Evolutionary conservation across 2,888 invertebrate genomes (phyloP).

Genomic region (Scrobipalpa costella): DNA sequence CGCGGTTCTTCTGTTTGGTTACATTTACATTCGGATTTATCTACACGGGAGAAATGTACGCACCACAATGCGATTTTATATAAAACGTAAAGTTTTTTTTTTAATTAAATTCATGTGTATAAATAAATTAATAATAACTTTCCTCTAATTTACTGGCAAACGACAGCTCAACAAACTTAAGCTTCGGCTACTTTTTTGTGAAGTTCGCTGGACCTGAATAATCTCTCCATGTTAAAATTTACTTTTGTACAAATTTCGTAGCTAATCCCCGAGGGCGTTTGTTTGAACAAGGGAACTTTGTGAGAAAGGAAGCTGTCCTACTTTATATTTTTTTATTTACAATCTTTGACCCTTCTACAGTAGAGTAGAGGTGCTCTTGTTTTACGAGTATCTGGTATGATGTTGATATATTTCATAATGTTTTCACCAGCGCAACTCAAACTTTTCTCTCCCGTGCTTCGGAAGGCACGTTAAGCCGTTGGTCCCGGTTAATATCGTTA

Average conservation of each 20-base stretch:
- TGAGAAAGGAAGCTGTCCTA: constrained; percentile 37
- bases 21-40: neutral
- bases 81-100: neutral
- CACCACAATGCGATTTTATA: neutral
- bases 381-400: too few relatives aligned
- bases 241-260: constrained; percentile 27
- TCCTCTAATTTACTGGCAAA: neutral
- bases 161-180: neutral
- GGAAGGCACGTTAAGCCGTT: too few relatives aligned
- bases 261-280: constrained; percentile 38
- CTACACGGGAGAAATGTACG: neutral
- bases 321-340: neutral
- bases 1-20: neutral
- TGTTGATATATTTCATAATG: too few relatives aligned
- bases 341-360: constrained; percentile 3
- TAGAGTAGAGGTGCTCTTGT: neutral
- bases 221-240: constrained; percentile 6
- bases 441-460: too few relatives aligned
- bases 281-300: constrained; percentile 41
- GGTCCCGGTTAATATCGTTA: too few relatives aligned
- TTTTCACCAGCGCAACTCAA: too few relatives aligned
- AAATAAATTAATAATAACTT: neutral
- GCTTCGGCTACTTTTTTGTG: constrained; percentile 11
- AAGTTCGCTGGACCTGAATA: neutral
- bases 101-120: neutral